These are phyloP conservation scores for Phengaris alcon DNA, from an alignment of 2,888 invertebrate genomes.

Conservation along the genomic window DNA sequence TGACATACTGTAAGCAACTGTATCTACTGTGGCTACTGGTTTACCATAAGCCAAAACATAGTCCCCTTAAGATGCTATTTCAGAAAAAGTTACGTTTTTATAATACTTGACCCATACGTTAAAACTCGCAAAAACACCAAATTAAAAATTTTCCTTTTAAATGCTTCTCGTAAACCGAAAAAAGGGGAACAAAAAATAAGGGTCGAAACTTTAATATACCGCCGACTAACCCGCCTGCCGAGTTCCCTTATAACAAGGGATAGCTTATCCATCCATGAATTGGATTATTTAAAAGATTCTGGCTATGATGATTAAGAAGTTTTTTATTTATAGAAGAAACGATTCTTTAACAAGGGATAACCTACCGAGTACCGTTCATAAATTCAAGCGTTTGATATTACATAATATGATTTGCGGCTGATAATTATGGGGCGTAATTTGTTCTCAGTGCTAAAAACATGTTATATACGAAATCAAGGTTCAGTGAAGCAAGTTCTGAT, in stretches of 20 bases:
- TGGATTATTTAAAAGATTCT: not conserved
- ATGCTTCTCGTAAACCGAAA: not conserved
- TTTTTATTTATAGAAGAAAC: not conserved
- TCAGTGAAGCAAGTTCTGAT: constrained; percentile 10
- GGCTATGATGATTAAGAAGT: not conserved
- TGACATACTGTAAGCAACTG: not conserved
- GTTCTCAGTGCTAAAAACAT: not conserved
- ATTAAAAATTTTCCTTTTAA: not conserved
- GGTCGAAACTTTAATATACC: not conserved
- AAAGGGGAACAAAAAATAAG: constrained; percentile 1
- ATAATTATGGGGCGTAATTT: not conserved
- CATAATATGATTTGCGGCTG: too few relatives aligned
- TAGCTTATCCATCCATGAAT: not conserved
- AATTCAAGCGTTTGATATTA: not conserved
- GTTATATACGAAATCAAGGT: not conserved
- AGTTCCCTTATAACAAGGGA: constrained; percentile 6
- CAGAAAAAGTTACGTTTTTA: not conserved
- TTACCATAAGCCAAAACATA: not conserved
- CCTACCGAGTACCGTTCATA: not conserved
- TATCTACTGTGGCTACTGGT: not conserved
- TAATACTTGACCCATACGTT: not conserved
- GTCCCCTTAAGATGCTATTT: not conserved
- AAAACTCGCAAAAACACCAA: not conserved
- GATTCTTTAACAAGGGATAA: not conserved
- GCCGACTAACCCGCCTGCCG: not conserved